These are phyloP conservation scores for Drosophila takahashii DNA, from an alignment of 1,140 invertebrate genomes.

Conservation along the genomic window DNA sequence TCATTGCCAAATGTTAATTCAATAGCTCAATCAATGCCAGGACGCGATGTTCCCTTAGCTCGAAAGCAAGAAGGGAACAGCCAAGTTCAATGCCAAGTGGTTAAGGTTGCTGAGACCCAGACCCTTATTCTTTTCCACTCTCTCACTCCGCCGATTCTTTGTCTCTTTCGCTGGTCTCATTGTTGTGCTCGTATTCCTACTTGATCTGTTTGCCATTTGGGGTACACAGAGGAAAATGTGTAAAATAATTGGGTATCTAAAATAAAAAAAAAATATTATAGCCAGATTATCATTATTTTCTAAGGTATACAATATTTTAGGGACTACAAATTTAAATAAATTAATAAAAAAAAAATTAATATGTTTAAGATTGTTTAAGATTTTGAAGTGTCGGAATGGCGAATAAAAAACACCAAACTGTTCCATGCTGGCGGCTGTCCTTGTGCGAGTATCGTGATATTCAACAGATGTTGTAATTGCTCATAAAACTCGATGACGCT, in stretches of 20 bases:
- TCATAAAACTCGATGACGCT: conserved; percentile 83
- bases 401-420: conserved; percentile 32
- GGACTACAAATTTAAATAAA: no score
- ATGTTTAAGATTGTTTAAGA: no score
- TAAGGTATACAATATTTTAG: no score
- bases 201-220: conserved; percentile 74
- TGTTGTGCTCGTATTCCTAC: conserved; percentile 41
- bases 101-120: conserved; percentile 34
- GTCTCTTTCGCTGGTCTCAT: conserved; percentile 22
- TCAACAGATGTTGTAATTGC: conserved; percentile 84
- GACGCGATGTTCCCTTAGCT: conserved; percentile 17
- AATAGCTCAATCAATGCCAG: conserved; percentile 76
- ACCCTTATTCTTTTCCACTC: conserved; percentile 10
- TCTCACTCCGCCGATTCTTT: background rate
- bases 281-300: no score
- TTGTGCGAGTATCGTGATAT: conserved; percentile 65
- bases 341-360: no score
- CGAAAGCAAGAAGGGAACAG: conserved; percentile 20
- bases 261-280: no score
- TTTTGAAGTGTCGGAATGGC: conserved; percentile 16
- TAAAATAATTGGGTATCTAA: no score
- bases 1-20: conserved; percentile 82
- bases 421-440: conserved; percentile 36
- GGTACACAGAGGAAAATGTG: conserved; percentile 44
- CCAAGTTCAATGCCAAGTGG: conserved; percentile 78